A percentile compares a stretch with the other conserved stretches of the same genome.
Conservation (phyloP, 1,140 invertebrate species). For the Armadillidium nasatum region DNA sequence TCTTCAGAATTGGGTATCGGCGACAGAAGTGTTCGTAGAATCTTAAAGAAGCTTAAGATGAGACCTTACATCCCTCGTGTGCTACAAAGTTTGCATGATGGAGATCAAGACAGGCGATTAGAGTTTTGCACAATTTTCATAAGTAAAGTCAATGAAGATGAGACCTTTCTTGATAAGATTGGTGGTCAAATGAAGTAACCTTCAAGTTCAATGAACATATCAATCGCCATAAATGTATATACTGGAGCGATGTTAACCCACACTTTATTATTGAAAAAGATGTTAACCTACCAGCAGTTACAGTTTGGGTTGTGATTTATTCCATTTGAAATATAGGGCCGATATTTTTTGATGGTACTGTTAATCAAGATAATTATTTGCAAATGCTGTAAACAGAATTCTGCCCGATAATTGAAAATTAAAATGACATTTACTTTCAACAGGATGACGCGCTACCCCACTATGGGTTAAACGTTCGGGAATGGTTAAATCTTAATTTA, state of each 20-base stretch:
- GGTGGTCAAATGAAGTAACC: slow-evolving; percentile 3
- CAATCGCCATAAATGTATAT: slow-evolving; percentile 12
- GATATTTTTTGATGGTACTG: neutral
- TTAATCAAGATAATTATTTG: slow-evolving; percentile 8
- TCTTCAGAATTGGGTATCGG: neutral
- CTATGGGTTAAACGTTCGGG: no score
- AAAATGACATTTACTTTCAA: no score
- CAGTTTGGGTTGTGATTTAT: neutral
- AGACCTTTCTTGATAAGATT: neutral
- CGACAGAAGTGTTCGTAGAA: neutral
- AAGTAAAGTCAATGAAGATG: neutral
- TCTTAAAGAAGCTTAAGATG: neutral
- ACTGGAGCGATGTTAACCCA: slow-evolving; percentile 4
- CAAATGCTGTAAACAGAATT: neutral
- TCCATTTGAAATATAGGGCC: neutral
- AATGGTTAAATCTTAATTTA: no score
- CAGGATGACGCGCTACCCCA: no score
- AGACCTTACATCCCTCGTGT: neutral
- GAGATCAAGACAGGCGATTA: neutral
- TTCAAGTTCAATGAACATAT: slow-evolving; percentile 13
- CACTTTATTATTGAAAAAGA: neutral
- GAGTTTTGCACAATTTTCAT: neutral
- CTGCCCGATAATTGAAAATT: no score
- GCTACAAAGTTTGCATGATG: slow-evolving; percentile 9
- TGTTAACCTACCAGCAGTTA: neutral